Percentiles rank a stretch among this genome's conserved stretches.
phyloP scores from a whole-genome alignment of 2,888 invertebrate genomes.

The Glaucopsyche alexis region DNA sequence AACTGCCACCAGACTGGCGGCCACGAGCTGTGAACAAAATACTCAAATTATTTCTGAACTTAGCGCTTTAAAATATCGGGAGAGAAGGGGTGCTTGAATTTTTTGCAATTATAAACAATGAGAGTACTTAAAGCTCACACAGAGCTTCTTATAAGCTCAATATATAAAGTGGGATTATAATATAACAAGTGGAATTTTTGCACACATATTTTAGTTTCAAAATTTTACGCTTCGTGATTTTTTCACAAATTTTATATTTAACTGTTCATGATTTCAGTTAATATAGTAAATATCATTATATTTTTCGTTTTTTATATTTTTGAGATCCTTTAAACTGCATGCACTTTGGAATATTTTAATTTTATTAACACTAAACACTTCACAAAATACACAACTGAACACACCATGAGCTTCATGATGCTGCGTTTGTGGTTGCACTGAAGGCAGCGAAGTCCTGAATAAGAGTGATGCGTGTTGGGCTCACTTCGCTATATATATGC shows the following conservation, averaged over 20 bases:
- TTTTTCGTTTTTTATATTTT: background rate
- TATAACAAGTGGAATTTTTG: too few relatives aligned
- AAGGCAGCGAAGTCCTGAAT: slow-evolving; percentile 78
- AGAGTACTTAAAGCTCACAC: too few relatives aligned
- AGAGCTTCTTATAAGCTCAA: background rate
- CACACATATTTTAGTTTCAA: too few relatives aligned
- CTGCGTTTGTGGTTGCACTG: slow-evolving; percentile 76
- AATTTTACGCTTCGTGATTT: too few relatives aligned
- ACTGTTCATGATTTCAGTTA: too few relatives aligned
- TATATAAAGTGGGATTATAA: too few relatives aligned
- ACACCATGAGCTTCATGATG: slow-evolving; percentile 80
- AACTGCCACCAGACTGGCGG: slow-evolving; percentile 82
- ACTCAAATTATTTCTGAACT: slow-evolving; percentile 31
- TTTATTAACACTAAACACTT: slow-evolving; percentile 34
- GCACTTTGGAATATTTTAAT: slow-evolving; percentile 31
- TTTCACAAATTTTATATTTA: too few relatives aligned
- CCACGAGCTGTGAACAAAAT: slow-evolving; percentile 71
- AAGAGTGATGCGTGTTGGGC: slow-evolving; percentile 76
- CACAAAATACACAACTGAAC: slow-evolving; percentile 47
- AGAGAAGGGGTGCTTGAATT: background rate
- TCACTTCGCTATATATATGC: slow-evolving; percentile 75
- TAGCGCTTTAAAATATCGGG: slow-evolving; percentile 23
- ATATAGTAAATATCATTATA: background rate
- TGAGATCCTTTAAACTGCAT: background rate
- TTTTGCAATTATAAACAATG: too few relatives aligned